phyloP scores from a whole-genome alignment of 2,113 vertebrate genomes.

The Megaptera novaeangliae region DNA sequence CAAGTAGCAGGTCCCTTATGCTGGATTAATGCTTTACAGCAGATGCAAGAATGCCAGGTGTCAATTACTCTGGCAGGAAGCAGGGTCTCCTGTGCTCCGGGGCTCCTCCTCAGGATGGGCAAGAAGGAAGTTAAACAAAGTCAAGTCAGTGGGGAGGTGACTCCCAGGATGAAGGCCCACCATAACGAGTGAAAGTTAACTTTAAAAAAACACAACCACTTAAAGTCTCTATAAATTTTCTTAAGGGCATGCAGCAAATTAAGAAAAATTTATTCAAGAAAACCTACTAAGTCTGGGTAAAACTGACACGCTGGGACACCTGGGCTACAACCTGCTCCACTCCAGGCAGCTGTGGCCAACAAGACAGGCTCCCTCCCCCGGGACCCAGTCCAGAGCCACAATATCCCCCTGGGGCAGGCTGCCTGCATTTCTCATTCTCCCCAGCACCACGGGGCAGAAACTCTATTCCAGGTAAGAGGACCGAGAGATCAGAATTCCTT shows the following conservation, averaged over 20 bases:
- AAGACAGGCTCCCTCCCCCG: not conserved
- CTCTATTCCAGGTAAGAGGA: not conserved
- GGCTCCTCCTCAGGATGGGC: not conserved
- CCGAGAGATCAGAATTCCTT: not conserved
- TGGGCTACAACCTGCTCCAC: not conserved
- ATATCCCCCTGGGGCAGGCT: not conserved
- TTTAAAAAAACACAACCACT: not conserved
- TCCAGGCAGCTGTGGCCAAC: not conserved
- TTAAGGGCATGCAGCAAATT: not conserved
- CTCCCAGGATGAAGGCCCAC: not conserved
- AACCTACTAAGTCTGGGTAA: not conserved
- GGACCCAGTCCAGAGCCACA: not conserved
- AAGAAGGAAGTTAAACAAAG: not conserved
- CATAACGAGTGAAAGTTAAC: no score
- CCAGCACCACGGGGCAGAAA: rapidly evolving
- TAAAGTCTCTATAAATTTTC: not conserved
- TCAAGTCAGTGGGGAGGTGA: rapidly evolving
- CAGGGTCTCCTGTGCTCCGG: not conserved
- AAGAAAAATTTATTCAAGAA: not conserved
- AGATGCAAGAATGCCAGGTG: no score
- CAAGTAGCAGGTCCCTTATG: not conserved
- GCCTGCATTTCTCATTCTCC: not conserved
- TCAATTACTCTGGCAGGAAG: not conserved
- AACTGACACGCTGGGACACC: not conserved
- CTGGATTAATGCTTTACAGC: rapidly evolving